Base-by-base conservation (phyloP, 2,888 invertebrate genomes). In the Phortica okadai region DNA sequence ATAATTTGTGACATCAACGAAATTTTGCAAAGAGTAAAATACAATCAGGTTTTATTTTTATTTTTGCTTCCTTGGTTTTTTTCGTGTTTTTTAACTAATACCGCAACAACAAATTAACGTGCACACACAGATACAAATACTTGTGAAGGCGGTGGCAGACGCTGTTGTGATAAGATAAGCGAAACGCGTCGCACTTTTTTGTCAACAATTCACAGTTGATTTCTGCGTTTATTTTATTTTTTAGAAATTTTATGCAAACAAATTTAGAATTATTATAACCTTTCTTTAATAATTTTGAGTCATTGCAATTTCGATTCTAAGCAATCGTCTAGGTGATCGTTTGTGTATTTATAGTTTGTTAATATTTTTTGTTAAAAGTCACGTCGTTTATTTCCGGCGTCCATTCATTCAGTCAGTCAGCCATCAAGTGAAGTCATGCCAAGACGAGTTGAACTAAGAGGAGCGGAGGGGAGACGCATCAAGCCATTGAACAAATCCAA, bases 361-460 rank as follows among this genome's bases (percentile, higher is more conserved):
- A 67, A 70, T 70, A 45, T 45, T 77, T 88, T 84, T 81, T 79
- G 77, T 82, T 79, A 86, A 88, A 90, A 90, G 90, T 90, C 90
- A 90, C 90, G 90, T 90, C 90, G 90, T 84, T 89, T 88, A 89
- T 87, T 89, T 90, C 90, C 90, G 90, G 90, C 88, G 85, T 81
- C 79, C 82, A 80, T 82, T 54, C 66, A 74, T 10, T 14, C 67
- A 67, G 21, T 16, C 85, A 87, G 74, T 81, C 80, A 84, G 85
- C 85, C 88, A 74, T 78, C 69, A 62, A 4, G 25, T 21, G 21
- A 25, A 25, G 62, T 33, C 4, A 62, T 10, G 8, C 21, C 62
- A 21, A 50, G 50, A 0, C 0, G 5, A 8, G 50, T 50, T 50
- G 6, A 50, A 14, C 50, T 33, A 21, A 21, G 56, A 10, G 56